Base-by-base conservation (phyloP, 2,113 vertebrate species). In the Nasalis larvatus region DNA sequence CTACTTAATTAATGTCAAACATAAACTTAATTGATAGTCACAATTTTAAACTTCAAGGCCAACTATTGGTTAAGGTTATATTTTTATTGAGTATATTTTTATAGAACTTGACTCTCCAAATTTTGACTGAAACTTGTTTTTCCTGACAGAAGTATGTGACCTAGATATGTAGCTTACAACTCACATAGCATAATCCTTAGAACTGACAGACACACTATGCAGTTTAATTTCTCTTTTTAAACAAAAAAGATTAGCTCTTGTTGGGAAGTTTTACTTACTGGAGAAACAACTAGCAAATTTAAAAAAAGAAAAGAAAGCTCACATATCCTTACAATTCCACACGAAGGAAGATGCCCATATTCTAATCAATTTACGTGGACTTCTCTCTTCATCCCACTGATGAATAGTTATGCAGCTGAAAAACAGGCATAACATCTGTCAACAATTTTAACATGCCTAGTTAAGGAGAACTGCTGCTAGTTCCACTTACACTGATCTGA, bases 401-500 rank as follows among this genome's bases (percentile, higher is more conserved):
- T 93, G 80, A 93, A 85, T 37, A 78, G 42, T 87, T 97, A 47
- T 32, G 40, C 71, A 60, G 35, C 45, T 76, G 86, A 49, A 93
- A 95, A 95, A 56, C 91, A 89, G 63, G 54, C 8, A 30, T 27
- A 52, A 86, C 96, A 96, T 85, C 78, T 93, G 89, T 91, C 95
- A 96, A 97, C 80, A 95, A 32, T 87, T 94, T 95, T 95, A 97
- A 95, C 27, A 63, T 66, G 93, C 95, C 95, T 96, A 94, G 95
- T 94, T 97, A 93, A 96, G 89, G 74, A 96, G 74, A 91, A 42
- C 18, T 54, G 83, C 86, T 97, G 94, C 86, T 98, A 91, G 95
- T 95, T 96, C 83, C 84, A 80, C 56, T 97, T 97, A 97, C 4
- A 30, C 37, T 96, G 98, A 98, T 97, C 97, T 97, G 76, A 98